Evolutionary conservation across 2,888 invertebrate genomes (phyloP).

Genomic region (Pristionchus entomophagus): DNA sequence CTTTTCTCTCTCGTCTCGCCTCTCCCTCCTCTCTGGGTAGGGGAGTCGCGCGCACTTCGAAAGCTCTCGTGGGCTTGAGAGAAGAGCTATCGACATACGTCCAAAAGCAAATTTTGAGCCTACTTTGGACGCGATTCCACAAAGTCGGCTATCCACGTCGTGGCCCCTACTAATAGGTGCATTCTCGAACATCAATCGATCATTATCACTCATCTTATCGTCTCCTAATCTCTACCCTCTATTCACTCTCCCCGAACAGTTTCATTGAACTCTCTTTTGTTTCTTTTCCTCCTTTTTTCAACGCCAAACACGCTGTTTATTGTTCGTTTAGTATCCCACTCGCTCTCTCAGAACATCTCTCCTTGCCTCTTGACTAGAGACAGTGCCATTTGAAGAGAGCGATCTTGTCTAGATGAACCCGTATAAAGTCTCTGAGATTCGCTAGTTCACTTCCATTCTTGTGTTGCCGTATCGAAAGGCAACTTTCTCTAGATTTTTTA

Average conservation of each 20-base stretch:
- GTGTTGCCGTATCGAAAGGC: too few relatives aligned
- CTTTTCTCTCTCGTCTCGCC: too few relatives aligned
- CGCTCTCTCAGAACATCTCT: not conserved
- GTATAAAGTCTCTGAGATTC: conserved; percentile 15
- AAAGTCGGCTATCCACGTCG: too few relatives aligned
- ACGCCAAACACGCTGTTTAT: not conserved
- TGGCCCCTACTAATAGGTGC: conserved; percentile 26
- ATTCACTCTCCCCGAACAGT: not conserved
- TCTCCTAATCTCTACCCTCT: not conserved
- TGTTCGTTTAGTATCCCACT: not conserved
- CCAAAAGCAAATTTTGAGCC: too few relatives aligned
- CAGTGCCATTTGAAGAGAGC: not conserved
- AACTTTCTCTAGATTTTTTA: too few relatives aligned
- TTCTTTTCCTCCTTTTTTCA: not conserved
- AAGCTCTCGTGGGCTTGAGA: too few relatives aligned
- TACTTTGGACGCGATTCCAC: too few relatives aligned
- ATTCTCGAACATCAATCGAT: conserved; percentile 19
- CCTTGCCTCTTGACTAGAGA: not conserved
- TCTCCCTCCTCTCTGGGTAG: too few relatives aligned
- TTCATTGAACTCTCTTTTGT: not conserved
- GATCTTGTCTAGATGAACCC: not conserved
- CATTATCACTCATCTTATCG: not conserved
- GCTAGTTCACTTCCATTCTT: not conserved
- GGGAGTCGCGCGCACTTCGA: too few relatives aligned
- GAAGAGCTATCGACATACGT: too few relatives aligned